These are phyloP conservation scores for Rhinoderma darwinii DNA, from an alignment of 2,113 vertebrate genomes.

Conservation along the genomic window DNA sequence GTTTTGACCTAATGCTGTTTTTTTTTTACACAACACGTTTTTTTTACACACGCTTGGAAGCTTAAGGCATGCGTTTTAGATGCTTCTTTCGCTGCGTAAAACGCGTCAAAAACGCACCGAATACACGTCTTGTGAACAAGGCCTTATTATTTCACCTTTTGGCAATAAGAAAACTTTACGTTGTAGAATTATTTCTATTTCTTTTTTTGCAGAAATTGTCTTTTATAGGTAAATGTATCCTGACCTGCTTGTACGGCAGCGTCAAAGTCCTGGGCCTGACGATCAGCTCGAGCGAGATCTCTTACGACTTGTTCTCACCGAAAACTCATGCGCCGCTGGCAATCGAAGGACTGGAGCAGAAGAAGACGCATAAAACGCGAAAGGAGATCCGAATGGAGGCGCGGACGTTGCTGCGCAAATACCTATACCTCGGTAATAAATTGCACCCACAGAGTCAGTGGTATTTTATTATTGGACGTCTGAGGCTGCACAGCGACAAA, in stretches of 20 bases:
- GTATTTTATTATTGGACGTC: too few species aligned
- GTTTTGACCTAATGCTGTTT: too few species aligned
- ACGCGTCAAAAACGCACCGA: too few species aligned
- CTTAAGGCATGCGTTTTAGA: too few species aligned
- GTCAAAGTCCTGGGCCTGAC: conserved; percentile 87
- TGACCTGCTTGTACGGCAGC: conserved; percentile 87
- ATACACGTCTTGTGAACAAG: too few species aligned
- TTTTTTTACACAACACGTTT: too few species aligned
- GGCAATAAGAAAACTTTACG: too few species aligned
- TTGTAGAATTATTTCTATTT: background rate
- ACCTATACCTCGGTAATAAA: conserved; percentile 74
- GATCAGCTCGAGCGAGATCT: conserved; percentile 82
- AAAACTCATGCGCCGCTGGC: conserved; percentile 80
- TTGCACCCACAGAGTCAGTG: background rate
- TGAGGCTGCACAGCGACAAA: too few species aligned
- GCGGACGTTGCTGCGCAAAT: conserved; percentile 72
- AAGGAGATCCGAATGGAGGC: conserved; percentile 66
- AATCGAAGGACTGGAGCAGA: conserved; percentile 72
- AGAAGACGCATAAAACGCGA: conserved; percentile 64
- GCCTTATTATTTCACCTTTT: too few species aligned
- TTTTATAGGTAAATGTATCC: conserved; percentile 83
- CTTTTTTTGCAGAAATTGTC: conserved; percentile 72
- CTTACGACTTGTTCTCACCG: conserved; percentile 81
- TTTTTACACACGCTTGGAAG: too few species aligned
- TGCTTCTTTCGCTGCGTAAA: too few species aligned